These are phyloP conservation scores for Podotricha telesiphe DNA, from an alignment of 2,888 invertebrate species.

Conservation along the genomic window DNA sequence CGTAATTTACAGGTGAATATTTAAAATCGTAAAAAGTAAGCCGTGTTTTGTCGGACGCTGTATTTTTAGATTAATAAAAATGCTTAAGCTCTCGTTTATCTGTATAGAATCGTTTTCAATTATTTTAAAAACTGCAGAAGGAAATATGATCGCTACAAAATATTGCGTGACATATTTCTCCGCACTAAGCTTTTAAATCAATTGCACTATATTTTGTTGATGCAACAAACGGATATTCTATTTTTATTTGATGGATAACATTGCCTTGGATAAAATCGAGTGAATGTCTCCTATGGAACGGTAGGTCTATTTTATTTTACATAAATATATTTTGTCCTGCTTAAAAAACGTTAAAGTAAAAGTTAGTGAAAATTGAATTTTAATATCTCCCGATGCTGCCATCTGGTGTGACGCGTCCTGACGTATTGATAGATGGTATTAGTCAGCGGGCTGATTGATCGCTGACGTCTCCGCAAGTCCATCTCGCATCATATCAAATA, in stretches of 20 bases:
- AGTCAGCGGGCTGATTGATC: slow-evolving; percentile 76
- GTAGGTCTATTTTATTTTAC: slow-evolving; percentile 4
- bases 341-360: slow-evolving; percentile 46
- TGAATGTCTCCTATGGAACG: slow-evolving; percentile 14
- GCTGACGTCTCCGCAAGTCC: slow-evolving; percentile 66
- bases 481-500: slow-evolving; percentile 54
- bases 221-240: slow-evolving; percentile 43
- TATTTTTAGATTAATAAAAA: slow-evolving; percentile 38
- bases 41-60: slow-evolving; percentile 27
- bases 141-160: slow-evolving; percentile 45
- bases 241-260: slow-evolving; percentile 33
- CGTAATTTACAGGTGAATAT: slow-evolving; percentile 43
- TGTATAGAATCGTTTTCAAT: slow-evolving; percentile 44
- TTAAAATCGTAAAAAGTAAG: slow-evolving; percentile 40
- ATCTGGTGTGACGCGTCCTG: slow-evolving; percentile 72
- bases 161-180: slow-evolving; percentile 46
- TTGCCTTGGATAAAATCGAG: slow-evolving; percentile 24
- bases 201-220: slow-evolving; percentile 46
- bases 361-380: slow-evolving; percentile 71
- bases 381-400: slow-evolving; percentile 74
- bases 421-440: slow-evolving; percentile 80
- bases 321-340: slow-evolving; percentile 17
- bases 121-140: slow-evolving; percentile 44
- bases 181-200: slow-evolving; percentile 47
- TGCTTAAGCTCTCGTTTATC: slow-evolving; percentile 38